Evolutionary conservation across 2,113 vertebrate genomes (phyloP), one percentile per base, ranked within the genome.

Genomic region (Panurus biarmicus): DNA sequence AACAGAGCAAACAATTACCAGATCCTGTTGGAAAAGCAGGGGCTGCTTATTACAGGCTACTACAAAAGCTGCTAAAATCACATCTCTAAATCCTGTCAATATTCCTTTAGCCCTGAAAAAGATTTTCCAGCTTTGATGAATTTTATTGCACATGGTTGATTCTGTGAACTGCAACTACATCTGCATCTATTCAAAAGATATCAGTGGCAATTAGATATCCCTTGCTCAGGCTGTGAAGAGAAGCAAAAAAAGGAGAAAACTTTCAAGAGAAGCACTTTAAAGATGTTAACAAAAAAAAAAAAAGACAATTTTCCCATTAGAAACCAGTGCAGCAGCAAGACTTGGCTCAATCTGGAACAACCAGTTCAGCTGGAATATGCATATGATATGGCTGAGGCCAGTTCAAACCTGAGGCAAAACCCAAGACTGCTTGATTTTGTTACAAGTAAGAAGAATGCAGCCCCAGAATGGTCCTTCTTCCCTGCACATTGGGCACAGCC

Each of bases 281-380:
- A 81, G 25, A 47, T 40, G n/a, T 25, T 36, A 15, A 72, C 35
- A 8, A 31, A 29, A 56, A 48, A 51, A 70, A 24, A 70, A 24
- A 7, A 8, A 16, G 9, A 22, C 10, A 36, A 19, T 23, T 67
- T 89, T 91, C 31, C 56, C 50, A 94, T 26, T 61, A 74, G 58
- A 93, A 89, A 73, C 22, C 44, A 72, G 23, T 28, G 38, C n/a
- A 82, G 15, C 54, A 89, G 56, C 60, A 64, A 80, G 62, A 65
- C 74, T 76, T 62, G 47, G 42, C 17, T 87, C 50, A 58, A n/a
- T 18, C 74, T 58, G 75, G 87, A 95, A 76, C 71, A 94, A 95
- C 94, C 85, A 91, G 94, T 93, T 87, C 71, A 67, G 81, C 87
- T 83, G 75, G 85, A 93, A 88, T 31, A 83, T n/a, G 75, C 10